phyloP scores from a whole-genome alignment of 2,888 invertebrate species.

The Gymnocheta viridis region DNA sequence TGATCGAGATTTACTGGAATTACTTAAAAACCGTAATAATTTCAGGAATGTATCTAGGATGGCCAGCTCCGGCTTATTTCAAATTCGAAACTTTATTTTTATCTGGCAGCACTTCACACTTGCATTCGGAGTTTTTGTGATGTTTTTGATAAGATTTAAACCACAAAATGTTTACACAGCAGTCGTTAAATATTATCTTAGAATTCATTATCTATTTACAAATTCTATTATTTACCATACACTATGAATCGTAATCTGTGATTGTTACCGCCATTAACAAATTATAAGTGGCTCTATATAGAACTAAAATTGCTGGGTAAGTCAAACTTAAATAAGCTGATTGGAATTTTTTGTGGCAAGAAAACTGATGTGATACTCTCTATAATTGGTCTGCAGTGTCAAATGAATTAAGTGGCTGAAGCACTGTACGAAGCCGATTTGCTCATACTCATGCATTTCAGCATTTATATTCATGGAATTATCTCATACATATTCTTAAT shows the following conservation, averaged over 20 bases:
- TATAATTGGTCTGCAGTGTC: neutral
- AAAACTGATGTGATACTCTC: neutral
- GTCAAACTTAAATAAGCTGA: neutral
- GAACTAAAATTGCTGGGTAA: neutral
- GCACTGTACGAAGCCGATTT: neutral
- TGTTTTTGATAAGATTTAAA: too few relatives aligned
- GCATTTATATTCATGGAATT: too few relatives aligned
- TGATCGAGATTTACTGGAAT: too few relatives aligned
- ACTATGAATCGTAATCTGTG: neutral
- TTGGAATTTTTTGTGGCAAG: neutral
- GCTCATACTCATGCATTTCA: neutral
- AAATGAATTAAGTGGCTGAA: neutral
- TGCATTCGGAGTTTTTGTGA: slow-evolving; percentile 1
- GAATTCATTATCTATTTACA: neutral
- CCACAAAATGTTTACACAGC: too few relatives aligned
- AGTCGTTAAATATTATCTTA: neutral
- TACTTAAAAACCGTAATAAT: too few relatives aligned
- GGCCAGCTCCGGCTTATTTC: neutral
- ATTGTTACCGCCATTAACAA: neutral
- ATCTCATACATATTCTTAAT: too few relatives aligned
- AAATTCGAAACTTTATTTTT: neutral
- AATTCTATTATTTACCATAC: too few relatives aligned
- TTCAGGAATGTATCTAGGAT: too few relatives aligned
- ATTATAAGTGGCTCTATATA: neutral
- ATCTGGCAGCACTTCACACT: neutral